Base-by-base conservation (phyloP, 2,113 vertebrate genomes). In the Entomyzon cyanotis region DNA sequence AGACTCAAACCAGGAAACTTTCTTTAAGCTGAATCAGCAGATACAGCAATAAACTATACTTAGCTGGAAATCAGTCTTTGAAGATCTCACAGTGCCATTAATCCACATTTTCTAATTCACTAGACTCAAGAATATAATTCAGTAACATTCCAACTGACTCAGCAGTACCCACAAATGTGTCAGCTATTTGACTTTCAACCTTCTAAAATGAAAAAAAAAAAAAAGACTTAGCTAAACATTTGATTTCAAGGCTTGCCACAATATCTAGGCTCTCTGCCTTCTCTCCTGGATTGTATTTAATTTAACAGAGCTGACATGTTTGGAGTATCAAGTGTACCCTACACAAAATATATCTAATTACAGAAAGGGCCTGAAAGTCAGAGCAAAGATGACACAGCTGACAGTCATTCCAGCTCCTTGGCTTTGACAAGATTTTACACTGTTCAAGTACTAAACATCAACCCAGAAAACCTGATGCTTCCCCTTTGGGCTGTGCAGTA, bases 1-100 rank as follows among this genome's bases (percentile, higher is more conserved):
- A 76, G 27, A 78, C 8, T 81, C 13, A 83, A 75, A 88, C 10
- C 31, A 81, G 22, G 52, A 84, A 74, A 67, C 44, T 60, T 77
- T 63, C 15, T 92, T 94, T 74, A 68, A 58, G 47, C 46, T 85
- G 93, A 96, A 33, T 90, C 87, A 95, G 78, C 47, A 75, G 33
- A 81, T 30, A 44, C 7, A 78, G 20, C 33, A 73, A 56, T 79
- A 76, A 84, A 60, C 1, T 84, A 21, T 49, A 46, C 70, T 75
- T 77, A 73, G 44, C 25, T 85, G 70, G 47, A 80, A 89, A 50
- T 73, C 46, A 42, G 55, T 65, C 58, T 95, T 87, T 95, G 70
- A 93, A 73, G 78, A 76, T 69, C 55, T 87, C 79, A 64, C 0
- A 0, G 52, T 87, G 44, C 62, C 31, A 71, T 87, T 94, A 87